Conservation (phyloP, 2,113 vertebrate genomes). For the Argyrosomus japonicus region DNA sequence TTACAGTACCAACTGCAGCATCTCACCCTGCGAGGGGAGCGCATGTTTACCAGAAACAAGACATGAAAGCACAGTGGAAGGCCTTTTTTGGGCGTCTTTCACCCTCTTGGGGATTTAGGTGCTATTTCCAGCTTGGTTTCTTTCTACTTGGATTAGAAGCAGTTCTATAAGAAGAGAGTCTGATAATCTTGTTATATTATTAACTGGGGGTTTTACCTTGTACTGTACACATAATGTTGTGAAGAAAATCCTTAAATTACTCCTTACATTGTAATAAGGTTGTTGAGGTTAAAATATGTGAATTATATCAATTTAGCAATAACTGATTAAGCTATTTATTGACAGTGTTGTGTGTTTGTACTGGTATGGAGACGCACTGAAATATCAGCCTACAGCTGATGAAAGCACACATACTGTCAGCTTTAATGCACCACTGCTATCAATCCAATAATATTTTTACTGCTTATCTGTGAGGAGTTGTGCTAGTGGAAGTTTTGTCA, state of each 20-base stretch:
- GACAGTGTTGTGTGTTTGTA: constrained; percentile 62
- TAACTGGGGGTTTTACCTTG: constrained; percentile 51
- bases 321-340: constrained; percentile 76
- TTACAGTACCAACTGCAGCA: constrained; percentile 96
- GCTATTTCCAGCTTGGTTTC: constrained; percentile 62
- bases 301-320: constrained; percentile 82
- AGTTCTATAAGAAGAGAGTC: constrained; percentile 53
- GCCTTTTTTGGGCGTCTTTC: constrained; percentile 36
- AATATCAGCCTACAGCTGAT: constrained; percentile 44
- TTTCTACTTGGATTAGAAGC: constrained; percentile 61
- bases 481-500: constrained; percentile 19
- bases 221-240: constrained; percentile 52
- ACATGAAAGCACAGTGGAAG: constrained; percentile 83
- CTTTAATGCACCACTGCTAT: constrained; percentile 42
- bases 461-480: constrained; percentile 33
- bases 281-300: constrained; percentile 56
- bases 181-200: constrained; percentile 69
- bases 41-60: constrained; percentile 91
- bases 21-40: constrained; percentile 92
- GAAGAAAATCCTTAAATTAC: constrained; percentile 48
- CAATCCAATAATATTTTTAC: constrained; percentile 29
- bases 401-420: constrained; percentile 59
- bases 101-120: constrained; percentile 53
- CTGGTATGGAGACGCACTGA: constrained; percentile 33
- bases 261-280: constrained; percentile 44